Base-by-base conservation (phyloP, 1,140 invertebrate genomes). In the Portunus trituberculatus region DNA sequence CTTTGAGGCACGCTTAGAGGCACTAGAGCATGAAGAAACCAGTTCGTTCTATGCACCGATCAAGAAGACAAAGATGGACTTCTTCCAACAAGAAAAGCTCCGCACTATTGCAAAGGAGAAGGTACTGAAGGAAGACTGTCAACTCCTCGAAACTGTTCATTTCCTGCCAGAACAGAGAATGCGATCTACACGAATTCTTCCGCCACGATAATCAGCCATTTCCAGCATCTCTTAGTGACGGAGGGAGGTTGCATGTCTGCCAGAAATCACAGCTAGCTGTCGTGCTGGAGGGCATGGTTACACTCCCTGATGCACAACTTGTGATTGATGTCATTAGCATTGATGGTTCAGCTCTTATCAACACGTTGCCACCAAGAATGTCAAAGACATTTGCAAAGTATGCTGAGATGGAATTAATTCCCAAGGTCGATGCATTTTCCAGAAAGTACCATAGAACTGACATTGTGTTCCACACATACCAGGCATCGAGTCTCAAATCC, bases 61-160 rank as follows among this genome's bases (percentile, higher is more conserved):
- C 6, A 90, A 48, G 88, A 48, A 90, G 45, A 90, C 46, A 14
- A 90, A 90, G n/a, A 4, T 90, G 1, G 88, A 39, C 45, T 90
- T 90, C 45, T 90, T 45, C 29, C 20, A 6, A 76, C 91, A 92
- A 14, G 52, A 31, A 8, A 32, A 32, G 25, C 4, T 20, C 6
- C 76, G 91, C n/a, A 28, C 52, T 8, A 29, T 16, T 28, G 67
- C 52, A 76, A 93, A 93, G 31, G 3, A 93, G 45, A 92, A 31
- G 67, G 52, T 76, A 1, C 28, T 92, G 91, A 92, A 59, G 14
- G 91, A 92, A 7, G 91, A 92, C 32, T 93, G 92, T 93, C 92
- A 93, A 20, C 92, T 93, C 25, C 86, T 93, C 92, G 12, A 93
- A 93, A n/a, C 32, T 93, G 82, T 93, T 93, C 92, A 93, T 93